These are phyloP conservation scores for Sylvia borin DNA, from an alignment of 2,797 vertebrate species.

Conservation along the genomic window DNA sequence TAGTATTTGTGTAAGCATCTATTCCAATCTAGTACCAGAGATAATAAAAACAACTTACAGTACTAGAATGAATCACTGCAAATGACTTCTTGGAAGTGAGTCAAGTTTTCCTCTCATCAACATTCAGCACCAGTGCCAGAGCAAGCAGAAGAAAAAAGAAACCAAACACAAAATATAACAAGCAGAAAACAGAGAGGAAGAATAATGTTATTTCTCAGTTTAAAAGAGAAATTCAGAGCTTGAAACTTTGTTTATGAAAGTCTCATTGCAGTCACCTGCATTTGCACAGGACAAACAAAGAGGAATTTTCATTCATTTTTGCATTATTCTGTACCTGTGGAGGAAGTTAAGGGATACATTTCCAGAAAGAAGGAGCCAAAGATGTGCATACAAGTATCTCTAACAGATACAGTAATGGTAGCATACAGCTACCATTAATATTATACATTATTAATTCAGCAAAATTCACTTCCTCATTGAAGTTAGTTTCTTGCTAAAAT, in stretches of 20 bases:
- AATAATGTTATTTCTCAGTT: constrained; percentile 12
- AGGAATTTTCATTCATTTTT: not conserved
- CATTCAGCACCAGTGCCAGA: constrained; percentile 45
- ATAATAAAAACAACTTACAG: not conserved
- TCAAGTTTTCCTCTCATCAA: constrained; percentile 43
- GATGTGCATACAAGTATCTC: not conserved
- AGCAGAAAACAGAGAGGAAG: not conserved
- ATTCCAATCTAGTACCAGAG: not conserved
- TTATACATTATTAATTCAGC: not conserved
- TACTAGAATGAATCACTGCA: not conserved
- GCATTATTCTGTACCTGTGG: not conserved
- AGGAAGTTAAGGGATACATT: not conserved
- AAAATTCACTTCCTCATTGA: not conserved
- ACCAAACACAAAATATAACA: constrained; percentile 32
- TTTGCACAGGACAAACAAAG: not conserved
- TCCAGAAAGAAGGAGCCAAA: not conserved
- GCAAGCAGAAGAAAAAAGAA: constrained; percentile 25
- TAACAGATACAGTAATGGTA: not conserved
- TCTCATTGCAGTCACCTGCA: not conserved
- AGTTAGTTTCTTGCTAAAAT: constrained; percentile 7
- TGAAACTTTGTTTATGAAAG: not conserved
- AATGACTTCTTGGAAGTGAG: constrained; percentile 38
- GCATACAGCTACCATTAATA: not conserved
- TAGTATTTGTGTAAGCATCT: not conserved
- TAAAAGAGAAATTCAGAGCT: not conserved